These are phyloP conservation scores for Eudyptes chrysolophus DNA, from an alignment of 2,113 vertebrate species.

Conservation along the genomic window DNA sequence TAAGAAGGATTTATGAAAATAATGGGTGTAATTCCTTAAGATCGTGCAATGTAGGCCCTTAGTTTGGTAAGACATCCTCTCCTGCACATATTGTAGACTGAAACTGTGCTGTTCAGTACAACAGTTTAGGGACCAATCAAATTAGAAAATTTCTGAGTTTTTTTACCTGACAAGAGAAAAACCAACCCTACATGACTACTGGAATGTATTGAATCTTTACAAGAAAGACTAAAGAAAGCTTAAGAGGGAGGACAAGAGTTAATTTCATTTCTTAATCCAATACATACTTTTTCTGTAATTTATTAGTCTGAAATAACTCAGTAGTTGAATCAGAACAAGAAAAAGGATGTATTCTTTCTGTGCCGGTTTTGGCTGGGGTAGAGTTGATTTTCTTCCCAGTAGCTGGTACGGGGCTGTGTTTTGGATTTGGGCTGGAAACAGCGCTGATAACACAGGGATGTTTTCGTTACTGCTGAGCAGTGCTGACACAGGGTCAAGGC, in stretches of 20 bases:
- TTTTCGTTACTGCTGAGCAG: too few species aligned
- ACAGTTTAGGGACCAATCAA: neutral
- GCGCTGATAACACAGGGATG: too few species aligned
- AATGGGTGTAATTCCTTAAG: neutral
- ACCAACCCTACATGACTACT: rapidly evolving
- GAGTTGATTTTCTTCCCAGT: too few species aligned
- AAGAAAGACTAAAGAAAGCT: neutral
- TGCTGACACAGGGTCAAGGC: too few species aligned
- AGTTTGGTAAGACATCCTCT: neutral
- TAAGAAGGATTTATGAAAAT: neutral
- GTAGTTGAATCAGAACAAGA: neutral
- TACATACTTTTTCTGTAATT: neutral
- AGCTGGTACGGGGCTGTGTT: too few species aligned
- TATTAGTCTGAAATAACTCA: neutral
- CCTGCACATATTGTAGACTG: neutral
- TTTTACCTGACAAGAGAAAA: neutral
- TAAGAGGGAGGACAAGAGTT: neutral
- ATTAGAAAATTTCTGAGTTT: neutral
- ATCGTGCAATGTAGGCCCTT: neutral
- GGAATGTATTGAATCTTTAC: neutral
- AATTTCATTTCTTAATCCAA: neutral
- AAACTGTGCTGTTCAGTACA: neutral
- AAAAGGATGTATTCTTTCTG: neutral
- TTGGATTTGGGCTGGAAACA: too few species aligned
- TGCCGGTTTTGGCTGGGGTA: too few species aligned